Base-by-base conservation (phyloP, 2,113 vertebrate species). In the Alligator mississippiensis region DNA sequence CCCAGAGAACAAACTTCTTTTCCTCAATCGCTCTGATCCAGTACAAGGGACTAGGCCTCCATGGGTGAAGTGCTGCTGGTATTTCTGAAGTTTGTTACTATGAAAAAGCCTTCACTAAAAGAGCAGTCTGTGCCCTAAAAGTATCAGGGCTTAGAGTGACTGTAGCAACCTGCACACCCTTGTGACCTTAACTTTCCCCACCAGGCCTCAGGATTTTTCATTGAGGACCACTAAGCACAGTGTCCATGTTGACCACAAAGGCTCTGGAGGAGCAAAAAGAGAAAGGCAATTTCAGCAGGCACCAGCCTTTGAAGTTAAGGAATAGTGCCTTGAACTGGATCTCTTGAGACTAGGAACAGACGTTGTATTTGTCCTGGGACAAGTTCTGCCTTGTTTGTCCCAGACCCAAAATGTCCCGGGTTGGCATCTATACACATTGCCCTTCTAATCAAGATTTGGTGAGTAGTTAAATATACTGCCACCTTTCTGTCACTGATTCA, bases 181-280 rank as follows among this genome's bases (percentile, higher is more conserved):
- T 82, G 10, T 16, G 79, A 24, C 74, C 11, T 16, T 4, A 1
- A 6, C 34, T 47, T 22, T 76, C n/a, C 19, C 3, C 21, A 4
- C 61, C 8, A 30, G 28, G 2, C 0, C 3, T 9, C 21, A 24
- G n/a, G 80, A 9, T 3, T 24, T 9, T 6, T 82, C 59, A n/a
- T 16, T 28, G 83, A 25, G 68, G 68, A 72, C 68, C 68, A 38
- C n/a, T 21, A 22, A 21, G 5, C 30, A 92, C 63, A 27, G 28
- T 77, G 55, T 6, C 10, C 1, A 0, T n/a, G 63, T 64, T 61
- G 70, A 91, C 24, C 18, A 9, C 1, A 3, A 13, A 1, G 30
- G 77, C 47, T 34, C 82, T 58, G 38, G 2, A 34, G 59, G 54
- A 0, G 63, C 28, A 9, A 6, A 84, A 25, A 63, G 82, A 84